phyloP scores from a whole-genome alignment of 2,888 invertebrate species.

The Brassicogethes aeneus region DNA sequence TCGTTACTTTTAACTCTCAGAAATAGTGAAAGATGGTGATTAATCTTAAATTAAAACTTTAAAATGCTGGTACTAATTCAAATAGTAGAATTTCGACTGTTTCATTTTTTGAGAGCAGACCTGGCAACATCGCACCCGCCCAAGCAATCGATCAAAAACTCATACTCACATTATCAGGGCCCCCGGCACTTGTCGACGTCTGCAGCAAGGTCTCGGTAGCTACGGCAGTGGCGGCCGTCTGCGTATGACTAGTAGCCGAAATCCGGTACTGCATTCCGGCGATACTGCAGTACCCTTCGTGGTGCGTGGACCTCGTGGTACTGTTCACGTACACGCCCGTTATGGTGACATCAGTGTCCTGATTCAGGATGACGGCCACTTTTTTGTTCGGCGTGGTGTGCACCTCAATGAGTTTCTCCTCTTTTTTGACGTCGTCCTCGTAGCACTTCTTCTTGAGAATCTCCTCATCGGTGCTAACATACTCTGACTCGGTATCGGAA shows the following conservation, averaged over 20 bases:
- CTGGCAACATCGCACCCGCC: too few species aligned
- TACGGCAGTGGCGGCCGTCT: slow-evolving; percentile 76
- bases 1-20: too few species aligned
- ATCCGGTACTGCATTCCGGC: slow-evolving; percentile 81
- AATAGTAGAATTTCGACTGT: too few species aligned
- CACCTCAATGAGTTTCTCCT: slow-evolving; percentile 41
- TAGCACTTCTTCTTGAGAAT: slow-evolving; percentile 37
- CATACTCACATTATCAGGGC: slow-evolving; percentile 36
- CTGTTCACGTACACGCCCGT: slow-evolving; percentile 76
- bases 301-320: slow-evolving; percentile 64
- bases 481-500: slow-evolving; percentile 44
- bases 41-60: too few species aligned
- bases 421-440: slow-evolving; percentile 44
- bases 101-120: too few species aligned
- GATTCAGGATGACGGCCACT: slow-evolving; percentile 73
- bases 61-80: too few species aligned
- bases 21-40: too few species aligned
- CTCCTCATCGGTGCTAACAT: slow-evolving; percentile 44
- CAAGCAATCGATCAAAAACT: background rate
- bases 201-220: slow-evolving; percentile 50
- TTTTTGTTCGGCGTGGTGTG: slow-evolving; percentile 44
- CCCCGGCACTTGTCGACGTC: slow-evolving; percentile 29
- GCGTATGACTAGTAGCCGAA: slow-evolving; percentile 77
- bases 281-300: slow-evolving; percentile 76
- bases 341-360: slow-evolving; percentile 81